Percentiles rank a stretch among this genome's conserved stretches.
phyloP scores from a whole-genome alignment of 2,797 vertebrate species.

The Spheniscus humboldti region DNA sequence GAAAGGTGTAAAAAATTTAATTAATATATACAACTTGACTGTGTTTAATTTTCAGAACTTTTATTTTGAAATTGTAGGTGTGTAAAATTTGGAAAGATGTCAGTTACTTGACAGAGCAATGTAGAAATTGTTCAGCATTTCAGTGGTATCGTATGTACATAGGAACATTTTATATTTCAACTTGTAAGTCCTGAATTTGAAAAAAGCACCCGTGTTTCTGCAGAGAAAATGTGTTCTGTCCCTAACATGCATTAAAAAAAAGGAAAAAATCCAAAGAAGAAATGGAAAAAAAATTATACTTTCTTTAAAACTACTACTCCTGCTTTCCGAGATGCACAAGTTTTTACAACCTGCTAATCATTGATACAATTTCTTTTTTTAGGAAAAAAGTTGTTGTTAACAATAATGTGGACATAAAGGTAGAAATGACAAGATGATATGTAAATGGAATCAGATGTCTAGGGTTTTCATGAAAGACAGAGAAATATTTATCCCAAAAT shows the following conservation, averaged over 20 bases:
- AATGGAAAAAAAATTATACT: background rate
- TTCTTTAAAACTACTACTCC: background rate
- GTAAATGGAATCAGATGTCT: background rate
- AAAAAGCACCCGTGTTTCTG: background rate
- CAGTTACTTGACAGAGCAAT: background rate
- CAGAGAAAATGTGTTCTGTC: background rate
- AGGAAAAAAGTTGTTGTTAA: background rate
- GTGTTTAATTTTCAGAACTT: background rate
- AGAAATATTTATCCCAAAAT: background rate
- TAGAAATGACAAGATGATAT: background rate
- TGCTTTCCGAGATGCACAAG: background rate
- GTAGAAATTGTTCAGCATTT: background rate
- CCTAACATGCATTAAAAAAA: background rate
- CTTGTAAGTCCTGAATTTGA: background rate
- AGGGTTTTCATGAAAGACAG: background rate
- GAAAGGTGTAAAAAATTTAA: background rate
- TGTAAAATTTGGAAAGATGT: background rate
- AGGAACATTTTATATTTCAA: background rate
- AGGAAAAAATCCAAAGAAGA: background rate
- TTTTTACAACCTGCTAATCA: background rate
- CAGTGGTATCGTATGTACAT: background rate
- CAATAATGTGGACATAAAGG: background rate
- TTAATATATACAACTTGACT: background rate
- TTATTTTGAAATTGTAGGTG: background rate
- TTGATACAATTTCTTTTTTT: background rate